Percentiles rank a stretch among this genome's conserved stretches.
These are phyloP conservation scores for Hoplostethus atlanticus DNA, from an alignment of 2,797 vertebrate genomes.

Conservation along the genomic window DNA sequence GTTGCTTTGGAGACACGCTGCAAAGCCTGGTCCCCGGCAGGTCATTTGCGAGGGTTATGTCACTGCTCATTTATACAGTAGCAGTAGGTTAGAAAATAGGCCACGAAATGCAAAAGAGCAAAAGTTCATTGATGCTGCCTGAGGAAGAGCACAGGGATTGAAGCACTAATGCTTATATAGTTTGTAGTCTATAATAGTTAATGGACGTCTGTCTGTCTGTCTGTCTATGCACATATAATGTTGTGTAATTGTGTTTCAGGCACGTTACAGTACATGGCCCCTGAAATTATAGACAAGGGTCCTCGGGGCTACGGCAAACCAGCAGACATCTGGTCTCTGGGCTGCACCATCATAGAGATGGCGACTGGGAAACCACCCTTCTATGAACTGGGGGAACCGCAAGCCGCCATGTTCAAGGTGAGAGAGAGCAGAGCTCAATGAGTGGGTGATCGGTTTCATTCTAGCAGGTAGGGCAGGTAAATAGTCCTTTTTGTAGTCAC, in stretches of 20 bases:
- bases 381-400: slow-evolving; percentile 97
- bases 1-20: too few relatives aligned
- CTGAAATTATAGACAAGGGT: slow-evolving; percentile 98
- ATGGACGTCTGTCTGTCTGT: neutral
- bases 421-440: slow-evolving; percentile 41
- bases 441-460: neutral
- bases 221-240: neutral
- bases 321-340: slow-evolving; percentile 98
- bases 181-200: too few relatives aligned
- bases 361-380: slow-evolving; percentile 97
- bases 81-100: too few relatives aligned
- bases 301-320: slow-evolving; percentile 97
- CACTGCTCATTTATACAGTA: too few relatives aligned
- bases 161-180: too few relatives aligned
- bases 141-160: too few relatives aligned
- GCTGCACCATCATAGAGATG: slow-evolving; percentile 99
- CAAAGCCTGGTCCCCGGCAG: too few relatives aligned
- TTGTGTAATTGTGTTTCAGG: slow-evolving; percentile 80
- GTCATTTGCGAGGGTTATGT: too few relatives aligned
- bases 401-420: slow-evolving; percentile 99
- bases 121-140: too few relatives aligned
- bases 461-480: too few relatives aligned
- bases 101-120: too few relatives aligned
- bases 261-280: slow-evolving; percentile 98
- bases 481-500: too few relatives aligned